A percentile compares a stretch with the other conserved stretches of the same genome.
These are phyloP conservation scores for Xenentodon cancila DNA, from an alignment of 2,797 vertebrate species.

Conservation along the genomic window DNA sequence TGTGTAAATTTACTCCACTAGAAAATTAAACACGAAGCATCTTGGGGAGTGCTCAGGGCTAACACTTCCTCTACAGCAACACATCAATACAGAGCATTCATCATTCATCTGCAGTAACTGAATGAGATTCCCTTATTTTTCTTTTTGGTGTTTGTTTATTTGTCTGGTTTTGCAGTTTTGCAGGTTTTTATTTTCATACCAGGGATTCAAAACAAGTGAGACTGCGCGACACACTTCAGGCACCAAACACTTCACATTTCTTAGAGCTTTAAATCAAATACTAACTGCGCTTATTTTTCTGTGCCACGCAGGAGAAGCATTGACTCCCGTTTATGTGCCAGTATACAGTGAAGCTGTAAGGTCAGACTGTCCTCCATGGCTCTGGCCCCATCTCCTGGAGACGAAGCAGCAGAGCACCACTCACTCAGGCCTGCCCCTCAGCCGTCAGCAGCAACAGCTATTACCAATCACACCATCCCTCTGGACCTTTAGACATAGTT, in stretches of 20 bases:
- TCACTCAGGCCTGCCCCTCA: conserved; percentile 4
- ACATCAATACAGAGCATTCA: conserved; percentile 9
- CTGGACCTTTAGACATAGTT: conserved; percentile 46
- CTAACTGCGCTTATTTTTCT: conserved; percentile 18
- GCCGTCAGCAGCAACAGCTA: conserved; percentile 31
- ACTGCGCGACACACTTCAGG: neutral
- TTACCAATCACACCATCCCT: conserved; percentile 41
- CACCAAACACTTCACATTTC: neutral
- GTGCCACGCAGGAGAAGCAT: conserved; percentile 2
- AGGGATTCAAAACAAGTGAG: conserved; percentile 4
- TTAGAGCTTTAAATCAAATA: conserved; percentile 16
- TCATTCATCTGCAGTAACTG: conserved; percentile 15
- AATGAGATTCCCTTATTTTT: neutral
- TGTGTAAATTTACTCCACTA: conserved; percentile 22
- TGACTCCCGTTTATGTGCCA: neutral
- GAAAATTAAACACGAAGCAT: conserved; percentile 38
- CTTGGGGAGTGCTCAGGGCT: conserved; percentile 7
- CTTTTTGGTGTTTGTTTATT: neutral
- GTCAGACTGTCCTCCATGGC: conserved; percentile 68
- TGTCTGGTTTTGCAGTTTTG: neutral
- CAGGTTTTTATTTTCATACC: too few relatives aligned
- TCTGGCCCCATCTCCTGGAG: conserved; percentile 82
- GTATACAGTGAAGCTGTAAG: conserved; percentile 32
- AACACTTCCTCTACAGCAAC: conserved; percentile 3
- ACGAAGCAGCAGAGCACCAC: conserved; percentile 54